phyloP scores from a whole-genome alignment of 1,140 invertebrate species.

The Drosophila watanabei region DNA sequence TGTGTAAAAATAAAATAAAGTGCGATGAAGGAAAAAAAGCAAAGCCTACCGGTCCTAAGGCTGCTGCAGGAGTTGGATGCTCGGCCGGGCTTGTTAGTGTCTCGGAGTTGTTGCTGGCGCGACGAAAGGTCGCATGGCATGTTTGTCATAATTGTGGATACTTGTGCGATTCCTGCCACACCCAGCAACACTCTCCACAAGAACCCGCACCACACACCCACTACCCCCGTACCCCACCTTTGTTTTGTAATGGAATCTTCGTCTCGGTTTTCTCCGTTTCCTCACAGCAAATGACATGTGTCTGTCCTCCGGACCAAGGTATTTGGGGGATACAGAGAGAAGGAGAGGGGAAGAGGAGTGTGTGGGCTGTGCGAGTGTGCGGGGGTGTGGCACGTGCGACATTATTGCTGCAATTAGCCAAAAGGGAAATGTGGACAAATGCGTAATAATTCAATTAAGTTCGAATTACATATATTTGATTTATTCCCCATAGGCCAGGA shows the following conservation, averaged over 20 bases:
- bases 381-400: slow-evolving; percentile 64
- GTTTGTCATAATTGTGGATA: slow-evolving; percentile 81
- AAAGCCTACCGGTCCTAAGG: neutral
- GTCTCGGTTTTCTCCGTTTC: slow-evolving; percentile 15
- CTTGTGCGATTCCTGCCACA: slow-evolving; percentile 50
- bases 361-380: neutral
- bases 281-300: slow-evolving; percentile 55
- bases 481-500: slow-evolving; percentile 59
- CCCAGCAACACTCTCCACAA: neutral
- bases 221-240: slow-evolving; percentile 6
- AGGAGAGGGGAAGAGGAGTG: neutral
- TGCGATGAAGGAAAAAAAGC: slow-evolving; percentile 9
- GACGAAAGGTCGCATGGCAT: slow-evolving; percentile 72
- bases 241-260: slow-evolving; percentile 70
- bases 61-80: slow-evolving; percentile 18
- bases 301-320: slow-evolving; percentile 42
- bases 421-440: slow-evolving; percentile 74
- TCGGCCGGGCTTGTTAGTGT: slow-evolving; percentile 64
- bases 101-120: slow-evolving; percentile 46
- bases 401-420: slow-evolving; percentile 81
- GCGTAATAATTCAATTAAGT: slow-evolving; percentile 82
- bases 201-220: neutral
- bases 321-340: slow-evolving; percentile 15
- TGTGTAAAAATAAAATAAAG: slow-evolving; percentile 31
- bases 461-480: slow-evolving; percentile 81